Conservation (phyloP, 2,888 invertebrate genomes). For the Clistopyga incitator region DNA sequence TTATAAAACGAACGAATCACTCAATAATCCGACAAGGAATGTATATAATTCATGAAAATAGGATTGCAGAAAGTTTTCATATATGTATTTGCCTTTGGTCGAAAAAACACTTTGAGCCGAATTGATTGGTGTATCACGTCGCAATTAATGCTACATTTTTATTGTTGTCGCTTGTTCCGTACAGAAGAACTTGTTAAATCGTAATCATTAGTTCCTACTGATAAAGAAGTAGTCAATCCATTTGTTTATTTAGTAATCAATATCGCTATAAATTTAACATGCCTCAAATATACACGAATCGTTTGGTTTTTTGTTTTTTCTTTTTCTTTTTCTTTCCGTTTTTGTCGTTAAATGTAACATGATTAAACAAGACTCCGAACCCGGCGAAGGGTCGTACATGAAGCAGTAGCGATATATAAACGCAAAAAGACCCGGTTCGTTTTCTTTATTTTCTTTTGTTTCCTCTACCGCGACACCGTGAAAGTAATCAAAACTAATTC, state of each 20-base stretch:
- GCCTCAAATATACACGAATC: conserved; percentile 83
- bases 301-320: conserved; percentile 65
- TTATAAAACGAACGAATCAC: no score
- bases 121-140: conserved; percentile 50
- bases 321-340: no score
- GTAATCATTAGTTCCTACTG: conserved; percentile 79
- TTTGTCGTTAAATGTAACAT: conserved; percentile 79
- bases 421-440: conserved; percentile 58
- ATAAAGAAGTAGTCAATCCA: conserved; percentile 81
- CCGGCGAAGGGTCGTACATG: conserved; percentile 63
- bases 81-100: conserved; percentile 1
- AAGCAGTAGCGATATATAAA: conserved; percentile 71
- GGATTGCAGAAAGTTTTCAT: conserved; percentile 15
- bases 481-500: conserved; percentile 58
- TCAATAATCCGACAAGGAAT: not conserved
- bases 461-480: conserved; percentile 40
- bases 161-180: conserved; percentile 74
- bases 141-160: conserved; percentile 75
- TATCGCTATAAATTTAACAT: conserved; percentile 82
- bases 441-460: conserved; percentile 6
- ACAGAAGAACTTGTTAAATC: conserved; percentile 73
- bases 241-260: conserved; percentile 81
- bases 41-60: not conserved
- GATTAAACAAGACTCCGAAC: conserved; percentile 79
- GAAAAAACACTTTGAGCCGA: conserved; percentile 45